Evolutionary conservation across 1,140 invertebrate genomes (phyloP), one percentile per base, ranked within the genome.

Genomic region (Drosophila bipectinata): DNA sequence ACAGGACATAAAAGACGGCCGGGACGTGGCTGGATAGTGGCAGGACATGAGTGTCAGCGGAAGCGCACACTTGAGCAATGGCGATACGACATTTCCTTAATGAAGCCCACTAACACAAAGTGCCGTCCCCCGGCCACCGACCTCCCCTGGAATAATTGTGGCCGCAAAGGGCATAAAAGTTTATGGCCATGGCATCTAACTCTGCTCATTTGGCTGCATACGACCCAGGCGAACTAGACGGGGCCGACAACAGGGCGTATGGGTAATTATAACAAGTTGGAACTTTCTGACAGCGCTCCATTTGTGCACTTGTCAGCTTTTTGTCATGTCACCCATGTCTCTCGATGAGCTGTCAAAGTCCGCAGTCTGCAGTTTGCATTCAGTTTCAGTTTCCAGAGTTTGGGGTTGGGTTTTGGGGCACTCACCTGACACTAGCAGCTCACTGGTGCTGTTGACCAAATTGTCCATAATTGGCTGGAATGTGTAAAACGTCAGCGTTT

Each of bases 401-500:
- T 15, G 14, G 41, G 8, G 18, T 45, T 8, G 14, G 8, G 44
- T 45, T 24, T 45, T 18, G 12, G 12, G 39, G 34, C 58, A 94
- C 94, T 96, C 92, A 97, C 96, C 95, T 93, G 95, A 94, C 48
- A 97, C 90, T 79, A 95, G 94, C 84, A 97, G 94, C 92, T 94
- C 94, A 83, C 95, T 95, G 68, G 93, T 94, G 52, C 90, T 92
- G 77, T 95, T 95, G 91, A 95, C 95, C 83, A 96, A 93, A 92
- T 96, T 96, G 59, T 94, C 93, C 64, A 96, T 90, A 85, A 97
- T 94, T 4, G 96, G 96, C 49, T 93, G 93, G 67, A 97, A 93
- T 37, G 94, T 95, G 63, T 95, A 94, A 84, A 94, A 94, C 67
- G 95, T 95, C 80, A 97, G 93, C n/a, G 95, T 95, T 77, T 94